Evolutionary conservation across 2,888 invertebrate genomes (phyloP).

Genomic region (Gandaritis pyraliata): DNA sequence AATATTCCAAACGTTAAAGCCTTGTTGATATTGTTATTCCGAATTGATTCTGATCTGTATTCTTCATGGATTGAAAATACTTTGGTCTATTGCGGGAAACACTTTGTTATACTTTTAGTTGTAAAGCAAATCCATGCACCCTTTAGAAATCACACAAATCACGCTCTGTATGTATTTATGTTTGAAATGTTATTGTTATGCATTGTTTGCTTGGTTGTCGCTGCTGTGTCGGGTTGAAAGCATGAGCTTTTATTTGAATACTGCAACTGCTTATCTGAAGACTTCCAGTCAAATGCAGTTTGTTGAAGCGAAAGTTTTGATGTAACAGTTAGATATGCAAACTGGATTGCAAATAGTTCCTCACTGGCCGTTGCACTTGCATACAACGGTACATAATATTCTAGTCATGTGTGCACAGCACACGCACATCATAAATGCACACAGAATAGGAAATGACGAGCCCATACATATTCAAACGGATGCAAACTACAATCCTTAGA

Average conservation of each 20-base stretch:
- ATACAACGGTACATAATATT: slow-evolving; percentile 65
- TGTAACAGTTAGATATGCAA: slow-evolving; percentile 66
- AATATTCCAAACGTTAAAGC: slow-evolving; percentile 6
- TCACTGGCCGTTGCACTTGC: slow-evolving; percentile 73
- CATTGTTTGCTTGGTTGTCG: slow-evolving; percentile 52
- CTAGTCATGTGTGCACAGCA: slow-evolving; percentile 65
- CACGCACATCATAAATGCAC: slow-evolving; percentile 60
- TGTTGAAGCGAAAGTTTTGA: slow-evolving; percentile 72
- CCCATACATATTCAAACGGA: slow-evolving; percentile 64
- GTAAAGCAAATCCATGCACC: slow-evolving; percentile 45
- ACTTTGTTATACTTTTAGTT: slow-evolving; percentile 31
- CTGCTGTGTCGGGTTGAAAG: slow-evolving; percentile 53
- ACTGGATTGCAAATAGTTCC: slow-evolving; percentile 66
- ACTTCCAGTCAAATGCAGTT: slow-evolving; percentile 80
- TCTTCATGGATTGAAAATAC: background rate
- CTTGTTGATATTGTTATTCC: background rate
- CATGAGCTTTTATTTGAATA: slow-evolving; percentile 53
- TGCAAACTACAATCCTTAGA: slow-evolving; percentile 54
- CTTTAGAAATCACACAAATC: slow-evolving; percentile 49
- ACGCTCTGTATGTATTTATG: slow-evolving; percentile 49
- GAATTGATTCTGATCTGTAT: background rate
- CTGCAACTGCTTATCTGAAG: slow-evolving; percentile 32
- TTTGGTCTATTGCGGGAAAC: slow-evolving; percentile 18
- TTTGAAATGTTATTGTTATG: slow-evolving; percentile 38
- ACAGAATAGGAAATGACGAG: slow-evolving; percentile 61